Conservation (phyloP, 2,113 vertebrate genomes). For the Cephalopholis sonnerati region DNA sequence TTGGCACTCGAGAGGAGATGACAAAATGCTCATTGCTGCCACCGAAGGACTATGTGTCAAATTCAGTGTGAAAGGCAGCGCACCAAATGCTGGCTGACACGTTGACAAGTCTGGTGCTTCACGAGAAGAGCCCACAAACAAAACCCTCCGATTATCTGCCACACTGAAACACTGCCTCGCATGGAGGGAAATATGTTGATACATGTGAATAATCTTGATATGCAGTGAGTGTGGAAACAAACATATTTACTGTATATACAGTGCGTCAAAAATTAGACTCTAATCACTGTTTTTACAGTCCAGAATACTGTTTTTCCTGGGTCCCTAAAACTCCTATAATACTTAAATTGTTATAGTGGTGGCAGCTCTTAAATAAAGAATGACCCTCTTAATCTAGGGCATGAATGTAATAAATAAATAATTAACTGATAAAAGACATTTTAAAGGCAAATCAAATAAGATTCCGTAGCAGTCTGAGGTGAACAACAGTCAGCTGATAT, state of each 20-base stretch:
- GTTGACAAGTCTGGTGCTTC: constrained; percentile 39
- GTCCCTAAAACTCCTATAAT: background rate
- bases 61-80: constrained; percentile 65
- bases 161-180: constrained; percentile 2
- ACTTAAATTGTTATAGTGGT: background rate
- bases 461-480: background rate
- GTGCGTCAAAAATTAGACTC: too few species aligned
- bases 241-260: background rate
- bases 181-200: background rate
- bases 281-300: background rate
- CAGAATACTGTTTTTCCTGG: background rate
- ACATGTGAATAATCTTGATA: background rate
- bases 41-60: constrained; percentile 71
- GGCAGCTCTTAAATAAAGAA: background rate
- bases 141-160: constrained; percentile 38
- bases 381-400: background rate
- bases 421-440: background rate
- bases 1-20: constrained; percentile 76
- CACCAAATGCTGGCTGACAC: constrained; percentile 66
- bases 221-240: background rate
- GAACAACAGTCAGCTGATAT: background rate
- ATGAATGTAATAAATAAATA: background rate
- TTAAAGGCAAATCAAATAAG: constrained; percentile 4
- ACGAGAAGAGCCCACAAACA: constrained; percentile 46
- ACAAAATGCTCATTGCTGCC: constrained; percentile 76